These are phyloP conservation scores for Scytalopus superciliaris DNA, from an alignment of 2,113 vertebrate genomes.

Conservation along the genomic window DNA sequence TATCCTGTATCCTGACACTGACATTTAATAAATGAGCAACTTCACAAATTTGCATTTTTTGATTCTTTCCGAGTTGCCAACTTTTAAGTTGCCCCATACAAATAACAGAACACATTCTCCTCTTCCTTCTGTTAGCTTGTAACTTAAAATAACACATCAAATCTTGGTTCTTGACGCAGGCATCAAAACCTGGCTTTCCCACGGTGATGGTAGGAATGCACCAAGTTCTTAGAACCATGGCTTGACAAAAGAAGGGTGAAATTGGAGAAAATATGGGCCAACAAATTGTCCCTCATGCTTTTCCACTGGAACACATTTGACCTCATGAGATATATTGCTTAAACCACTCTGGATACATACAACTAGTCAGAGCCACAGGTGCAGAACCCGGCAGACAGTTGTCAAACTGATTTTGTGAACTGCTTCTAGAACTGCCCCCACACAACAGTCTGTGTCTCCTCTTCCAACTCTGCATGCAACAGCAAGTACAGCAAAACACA, in stretches of 20 bases:
- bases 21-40: neutral
- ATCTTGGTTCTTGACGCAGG: neutral
- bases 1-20: neutral
- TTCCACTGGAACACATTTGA: neutral
- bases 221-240: neutral
- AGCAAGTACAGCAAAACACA: neutral
- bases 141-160: neutral
- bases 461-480: fast-evolving
- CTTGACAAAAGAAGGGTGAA: neutral
- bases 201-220: neutral
- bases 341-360: neutral
- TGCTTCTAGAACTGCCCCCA: neutral
- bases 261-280: neutral
- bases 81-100: neutral
- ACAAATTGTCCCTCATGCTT: neutral
- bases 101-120: neutral
- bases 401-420: neutral
- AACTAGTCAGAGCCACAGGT: neutral
- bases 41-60: neutral
- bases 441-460: neutral
- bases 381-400: neutral
- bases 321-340: neutral
- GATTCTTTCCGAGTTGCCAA: neutral
- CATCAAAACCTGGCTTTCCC: neutral
- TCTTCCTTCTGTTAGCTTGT: neutral